These are phyloP conservation scores for Sinodicranocentrus sp. DNA, from an alignment of 2,888 invertebrate genomes.

Conservation along the genomic window DNA sequence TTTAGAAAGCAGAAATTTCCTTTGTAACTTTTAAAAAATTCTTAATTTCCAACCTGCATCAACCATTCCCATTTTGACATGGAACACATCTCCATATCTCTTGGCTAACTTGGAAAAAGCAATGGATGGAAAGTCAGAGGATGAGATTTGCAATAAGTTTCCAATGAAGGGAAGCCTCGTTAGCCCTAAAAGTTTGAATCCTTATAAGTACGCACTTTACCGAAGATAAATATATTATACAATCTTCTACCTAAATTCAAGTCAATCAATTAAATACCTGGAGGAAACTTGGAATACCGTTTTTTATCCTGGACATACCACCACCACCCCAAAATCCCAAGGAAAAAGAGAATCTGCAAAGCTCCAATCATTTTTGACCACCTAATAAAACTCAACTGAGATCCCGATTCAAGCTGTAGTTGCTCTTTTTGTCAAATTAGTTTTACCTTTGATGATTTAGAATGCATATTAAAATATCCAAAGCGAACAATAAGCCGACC, in stretches of 20 bases:
- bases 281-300: slow-evolving; percentile 36
- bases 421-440: too few relatives aligned
- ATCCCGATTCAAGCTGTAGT: too few relatives aligned
- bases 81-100: not conserved
- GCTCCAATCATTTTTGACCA: too few relatives aligned
- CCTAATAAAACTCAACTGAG: too few relatives aligned
- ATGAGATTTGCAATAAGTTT: not conserved
- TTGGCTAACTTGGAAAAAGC: not conserved
- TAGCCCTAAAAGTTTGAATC: not conserved
- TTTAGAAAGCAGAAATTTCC: too few relatives aligned
- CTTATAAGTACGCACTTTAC: not conserved
- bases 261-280: slow-evolving; percentile 19
- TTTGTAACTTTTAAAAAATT: too few relatives aligned
- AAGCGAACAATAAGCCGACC: too few relatives aligned
- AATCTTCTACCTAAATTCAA: not conserved
- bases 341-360: too few relatives aligned
- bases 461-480: too few relatives aligned
- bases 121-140: not conserved
- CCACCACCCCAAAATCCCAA: slow-evolving; percentile 11
- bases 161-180: not conserved
- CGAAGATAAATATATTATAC: not conserved
- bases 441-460: too few relatives aligned
- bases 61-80: not conserved
- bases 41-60: not conserved
- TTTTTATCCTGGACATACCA: slow-evolving; percentile 26